Conservation (phyloP, 2,888 invertebrate genomes). For the Carterocephalus palaemon region DNA sequence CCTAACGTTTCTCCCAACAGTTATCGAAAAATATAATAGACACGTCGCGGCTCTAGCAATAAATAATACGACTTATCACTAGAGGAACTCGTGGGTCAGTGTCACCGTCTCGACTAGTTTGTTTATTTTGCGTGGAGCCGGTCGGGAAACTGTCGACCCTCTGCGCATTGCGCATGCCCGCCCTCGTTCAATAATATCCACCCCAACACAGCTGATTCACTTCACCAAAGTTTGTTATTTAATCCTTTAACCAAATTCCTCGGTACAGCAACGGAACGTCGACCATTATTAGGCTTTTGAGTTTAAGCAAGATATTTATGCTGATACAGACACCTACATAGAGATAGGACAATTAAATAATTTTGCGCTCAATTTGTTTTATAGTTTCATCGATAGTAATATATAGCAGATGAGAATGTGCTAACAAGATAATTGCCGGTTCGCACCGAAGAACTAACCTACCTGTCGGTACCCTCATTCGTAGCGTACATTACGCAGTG, state of each 20-base stretch:
- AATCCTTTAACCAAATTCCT: constrained; percentile 4
- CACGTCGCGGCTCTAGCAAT: background rate
- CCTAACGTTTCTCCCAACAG: constrained; percentile 2
- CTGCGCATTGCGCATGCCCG: constrained; percentile 61
- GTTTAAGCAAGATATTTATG: no score
- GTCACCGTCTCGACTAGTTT: constrained; percentile 58
- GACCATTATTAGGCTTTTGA: no score
- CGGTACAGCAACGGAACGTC: no score
- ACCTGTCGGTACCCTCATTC: constrained; percentile 3
- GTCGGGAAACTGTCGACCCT: constrained; percentile 40
- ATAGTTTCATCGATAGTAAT: background rate
- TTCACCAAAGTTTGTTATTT: constrained; percentile 23
- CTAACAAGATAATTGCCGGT: constrained; percentile 19
- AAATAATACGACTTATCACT: constrained; percentile 2
- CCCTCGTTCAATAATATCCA: constrained; percentile 60
- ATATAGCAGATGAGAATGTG: no score
- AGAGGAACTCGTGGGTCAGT: constrained; percentile 53
- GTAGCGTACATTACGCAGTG: constrained; percentile 22
- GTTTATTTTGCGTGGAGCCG: constrained; percentile 66
- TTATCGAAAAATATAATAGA: background rate
- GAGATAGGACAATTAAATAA: no score
- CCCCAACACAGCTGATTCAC: constrained; percentile 42
- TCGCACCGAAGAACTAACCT: constrained; percentile 1
- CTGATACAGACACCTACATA: no score
- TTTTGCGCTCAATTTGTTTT: background rate